Evolutionary conservation across 2,113 vertebrate genomes (phyloP), one percentile per base, ranked within the genome.

Genomic region (Trochalopteron elliotii): DNA sequence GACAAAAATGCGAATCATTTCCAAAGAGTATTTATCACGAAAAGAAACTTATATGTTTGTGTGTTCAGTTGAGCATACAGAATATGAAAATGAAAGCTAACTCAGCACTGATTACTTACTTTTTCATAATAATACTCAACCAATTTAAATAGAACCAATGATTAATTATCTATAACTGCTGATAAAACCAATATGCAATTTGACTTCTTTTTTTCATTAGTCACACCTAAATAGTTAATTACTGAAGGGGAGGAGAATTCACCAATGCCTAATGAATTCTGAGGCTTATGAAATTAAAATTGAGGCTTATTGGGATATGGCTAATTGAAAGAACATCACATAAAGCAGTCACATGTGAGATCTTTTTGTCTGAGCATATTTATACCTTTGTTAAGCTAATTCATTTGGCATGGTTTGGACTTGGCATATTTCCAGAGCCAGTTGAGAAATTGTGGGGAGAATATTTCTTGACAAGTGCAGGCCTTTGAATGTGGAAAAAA

Each of bases 151-250:
- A 59, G 42, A 94, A 61, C 12, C 31, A 65, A 35, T 65, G 15
- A 70, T 91, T 94, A 89, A 93, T 82, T 87, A 71, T 53, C 60
- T 83, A 44, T 49, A 69, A 75, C 47, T 89, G 30, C 52, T 95
- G 90, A 78, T 93, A 82, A 95, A 90, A 50, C 28, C 33, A 91
- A 55, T 82, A 47, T 42, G n/a, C 56, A 87, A 20, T 65, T 75
- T 85, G 25, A 67, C 30, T 82, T 80, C 7, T 89, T 91, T 87
- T 61, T 95, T 94, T 75, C 61, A 93, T 90, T 94, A 90, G 64
- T 85, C 61, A 82, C 65, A 45, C 19, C 60, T 84, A 93, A 94
- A 83, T 47, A 78, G 61, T 74, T 90, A 87, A 75, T 93, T 89
- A 89, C 39, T 55, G 47, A 55, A 4, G 2, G 20, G 65, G 60